Base-by-base conservation (phyloP, 1,140 invertebrate genomes). In the Hylaeus volcanicus region DNA sequence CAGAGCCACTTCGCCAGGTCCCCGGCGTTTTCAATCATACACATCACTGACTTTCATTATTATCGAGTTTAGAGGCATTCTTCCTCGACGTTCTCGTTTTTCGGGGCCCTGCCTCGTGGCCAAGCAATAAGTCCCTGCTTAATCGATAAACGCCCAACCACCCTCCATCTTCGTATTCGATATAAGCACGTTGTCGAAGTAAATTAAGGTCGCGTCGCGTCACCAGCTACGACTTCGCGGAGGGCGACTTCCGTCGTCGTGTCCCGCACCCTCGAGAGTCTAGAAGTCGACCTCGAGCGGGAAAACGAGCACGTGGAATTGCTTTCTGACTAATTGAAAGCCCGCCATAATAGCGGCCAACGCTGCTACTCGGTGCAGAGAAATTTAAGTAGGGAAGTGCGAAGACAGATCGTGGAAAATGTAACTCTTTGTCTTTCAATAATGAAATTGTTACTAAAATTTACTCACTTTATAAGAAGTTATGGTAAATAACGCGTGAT, bases 21-120 rank as follows among this genome's bases (percentile, higher is more conserved):
- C 84, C 84, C 74, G 70, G 82, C 87, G 79, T 90, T 92, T 92
- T 91, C 90, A 89, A 92, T 92, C 91, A 91, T 90, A 88, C 91
- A 90, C 89, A 88, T 90, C 88, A 83, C 81, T 89, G 88, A 88
- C 85, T 92, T 91, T 91, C 86, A 88, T 92, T 91, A 92, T 92
- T 91, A 88, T 88, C 78, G 84, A 90, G 91, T 92, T 91, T 87
- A 82, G 74, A 85, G 78, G 70, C 86, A 86, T 86, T 89, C 74
- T 81, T 82, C 58, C 45, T 37, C 58, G 1, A 53, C 60, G 12
- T 45, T 66, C 68, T 64, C 43, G 61, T 53, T 64, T 56, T 51
- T 39, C 63, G 64, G 61, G 73, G 55, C 73, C 78, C 58, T 15
- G 11, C 14, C 1, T 26, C 53, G 9, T 45, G 63, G 63, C 14